These are phyloP conservation scores for Hyphantria cunea DNA, from an alignment of 1,140 invertebrate species.

Conservation along the genomic window DNA sequence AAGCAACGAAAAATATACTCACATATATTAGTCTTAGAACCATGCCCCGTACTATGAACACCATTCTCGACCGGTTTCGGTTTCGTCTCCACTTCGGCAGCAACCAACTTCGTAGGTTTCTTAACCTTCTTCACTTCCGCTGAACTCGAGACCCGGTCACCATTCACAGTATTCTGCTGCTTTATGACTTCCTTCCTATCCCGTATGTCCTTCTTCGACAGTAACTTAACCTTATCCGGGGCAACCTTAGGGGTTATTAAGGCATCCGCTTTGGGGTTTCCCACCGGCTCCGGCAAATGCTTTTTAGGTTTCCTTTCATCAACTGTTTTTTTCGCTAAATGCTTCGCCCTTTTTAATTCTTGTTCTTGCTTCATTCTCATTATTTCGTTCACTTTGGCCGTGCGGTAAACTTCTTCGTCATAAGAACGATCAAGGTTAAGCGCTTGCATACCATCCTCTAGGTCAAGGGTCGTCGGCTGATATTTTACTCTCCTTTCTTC, in stretches of 20 bases:
- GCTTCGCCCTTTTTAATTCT: slow-evolving; percentile 61
- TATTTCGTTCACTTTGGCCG: slow-evolving; percentile 82
- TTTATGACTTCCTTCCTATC: slow-evolving; percentile 77
- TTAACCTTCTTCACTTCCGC: slow-evolving; percentile 63
- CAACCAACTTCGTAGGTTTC: slow-evolving; percentile 55
- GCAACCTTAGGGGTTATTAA: slow-evolving; percentile 62
- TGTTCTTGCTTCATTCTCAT: slow-evolving; percentile 79
- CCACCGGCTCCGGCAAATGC: slow-evolving; percentile 47
- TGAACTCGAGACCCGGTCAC: slow-evolving; percentile 37
- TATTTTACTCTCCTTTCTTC: slow-evolving; percentile 68
- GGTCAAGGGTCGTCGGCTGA: slow-evolving; percentile 76
- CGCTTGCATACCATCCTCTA: slow-evolving; percentile 81
- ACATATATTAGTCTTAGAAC: slow-evolving; percentile 50
- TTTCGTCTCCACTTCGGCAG: slow-evolving; percentile 55
- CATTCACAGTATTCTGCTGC: slow-evolving; percentile 65
- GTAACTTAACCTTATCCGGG: slow-evolving; percentile 72
- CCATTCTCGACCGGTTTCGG: slow-evolving; percentile 64
- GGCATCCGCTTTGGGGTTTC: slow-evolving; percentile 65
- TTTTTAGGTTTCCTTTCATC: slow-evolving; percentile 61
- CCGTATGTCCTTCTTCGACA: slow-evolving; percentile 76
- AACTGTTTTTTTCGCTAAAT: slow-evolving; percentile 54
- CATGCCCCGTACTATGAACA: slow-evolving; percentile 48
- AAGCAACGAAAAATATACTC: slow-evolving; percentile 17
- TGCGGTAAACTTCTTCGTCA: slow-evolving; percentile 76
- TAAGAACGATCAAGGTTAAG: slow-evolving; percentile 70